Percentiles rank a stretch among this genome's conserved stretches.
These are phyloP conservation scores for Aspidiotus rigidus DNA, from an alignment of 2,888 invertebrate genomes.

Conservation along the genomic window DNA sequence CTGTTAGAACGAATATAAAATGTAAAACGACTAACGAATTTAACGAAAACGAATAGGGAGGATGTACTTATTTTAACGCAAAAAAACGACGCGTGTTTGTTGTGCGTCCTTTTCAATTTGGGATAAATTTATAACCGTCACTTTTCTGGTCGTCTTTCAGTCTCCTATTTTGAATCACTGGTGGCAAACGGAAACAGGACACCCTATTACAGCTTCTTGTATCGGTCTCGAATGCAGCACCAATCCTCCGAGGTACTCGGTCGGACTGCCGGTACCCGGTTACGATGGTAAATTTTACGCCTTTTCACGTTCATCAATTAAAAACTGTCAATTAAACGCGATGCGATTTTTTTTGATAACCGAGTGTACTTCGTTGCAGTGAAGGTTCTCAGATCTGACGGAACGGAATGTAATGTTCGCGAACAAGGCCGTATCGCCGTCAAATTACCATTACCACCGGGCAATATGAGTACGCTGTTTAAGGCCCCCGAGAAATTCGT, in stretches of 20 bases:
- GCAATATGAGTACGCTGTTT: slow-evolving; percentile 74
- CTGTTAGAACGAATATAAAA: no score
- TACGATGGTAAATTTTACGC: slow-evolving; percentile 56
- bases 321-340: slow-evolving; percentile 44
- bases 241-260: slow-evolving; percentile 62
- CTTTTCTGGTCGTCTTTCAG: slow-evolving; percentile 34
- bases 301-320: no score
- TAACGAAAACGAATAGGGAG: no score
- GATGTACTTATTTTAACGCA: no score
- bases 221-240: slow-evolving; percentile 63
- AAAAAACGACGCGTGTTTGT: not conserved
- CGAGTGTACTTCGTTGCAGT: slow-evolving; percentile 46
- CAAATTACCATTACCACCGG: slow-evolving; percentile 82
- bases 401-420: slow-evolving; percentile 55
- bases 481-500: slow-evolving; percentile 68
- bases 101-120: not conserved
- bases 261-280: slow-evolving; percentile 81
- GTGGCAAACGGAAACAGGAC: slow-evolving; percentile 97
- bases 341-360: slow-evolving; percentile 50
- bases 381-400: slow-evolving; percentile 57
- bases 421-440: slow-evolving; percentile 76
- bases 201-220: slow-evolving; percentile 77
- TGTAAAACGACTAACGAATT: no score
- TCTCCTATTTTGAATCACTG: slow-evolving; percentile 79
- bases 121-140: not conserved